Percentiles rank a stretch among this genome's conserved stretches.
These are phyloP conservation scores for Vanacampus margaritifer DNA, from an alignment of 2,113 vertebrate genomes.

Conservation along the genomic window DNA sequence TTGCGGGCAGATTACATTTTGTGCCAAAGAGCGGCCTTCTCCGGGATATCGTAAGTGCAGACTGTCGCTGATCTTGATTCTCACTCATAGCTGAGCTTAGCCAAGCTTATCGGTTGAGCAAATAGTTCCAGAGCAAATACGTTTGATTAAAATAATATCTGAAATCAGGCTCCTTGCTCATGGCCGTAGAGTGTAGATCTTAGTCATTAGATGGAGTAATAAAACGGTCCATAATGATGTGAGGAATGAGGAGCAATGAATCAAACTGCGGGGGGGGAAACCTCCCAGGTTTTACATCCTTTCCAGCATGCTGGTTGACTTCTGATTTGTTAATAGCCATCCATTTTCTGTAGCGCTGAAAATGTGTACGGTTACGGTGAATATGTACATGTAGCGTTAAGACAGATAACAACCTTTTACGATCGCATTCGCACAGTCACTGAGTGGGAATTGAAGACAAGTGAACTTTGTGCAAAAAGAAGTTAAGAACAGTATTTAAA, in stretches of 20 bases:
- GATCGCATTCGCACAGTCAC: neutral
- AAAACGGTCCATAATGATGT: slow-evolving; percentile 51
- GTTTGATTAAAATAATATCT: slow-evolving; percentile 74
- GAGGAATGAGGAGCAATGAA: slow-evolving; percentile 55
- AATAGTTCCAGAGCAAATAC: slow-evolving; percentile 61
- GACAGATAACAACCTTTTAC: neutral
- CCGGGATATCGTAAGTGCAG: slow-evolving; percentile 25
- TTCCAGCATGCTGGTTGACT: neutral
- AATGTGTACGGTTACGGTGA: too few relatives aligned
- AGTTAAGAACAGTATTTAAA: too few relatives aligned
- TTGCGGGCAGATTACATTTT: slow-evolving; percentile 59
- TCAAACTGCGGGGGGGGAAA: slow-evolving; percentile 32
- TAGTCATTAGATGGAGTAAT: slow-evolving; percentile 57
- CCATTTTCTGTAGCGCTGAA: too few relatives aligned
- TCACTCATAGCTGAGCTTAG: slow-evolving; percentile 31
- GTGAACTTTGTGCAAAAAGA: too few relatives aligned
- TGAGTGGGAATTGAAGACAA: neutral
- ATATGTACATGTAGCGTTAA: neutral
- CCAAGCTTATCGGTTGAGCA: slow-evolving; percentile 48
- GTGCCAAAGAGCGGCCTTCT: slow-evolving; percentile 25
- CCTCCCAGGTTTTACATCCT: slow-evolving; percentile 20
- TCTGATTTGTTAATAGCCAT: neutral
- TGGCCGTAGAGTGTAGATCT: slow-evolving; percentile 50
- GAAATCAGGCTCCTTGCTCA: slow-evolving; percentile 64
- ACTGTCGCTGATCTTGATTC: slow-evolving; percentile 48